These are phyloP conservation scores for Limonius californicus DNA, from an alignment of 1,140 invertebrate species.

Conservation along the genomic window DNA sequence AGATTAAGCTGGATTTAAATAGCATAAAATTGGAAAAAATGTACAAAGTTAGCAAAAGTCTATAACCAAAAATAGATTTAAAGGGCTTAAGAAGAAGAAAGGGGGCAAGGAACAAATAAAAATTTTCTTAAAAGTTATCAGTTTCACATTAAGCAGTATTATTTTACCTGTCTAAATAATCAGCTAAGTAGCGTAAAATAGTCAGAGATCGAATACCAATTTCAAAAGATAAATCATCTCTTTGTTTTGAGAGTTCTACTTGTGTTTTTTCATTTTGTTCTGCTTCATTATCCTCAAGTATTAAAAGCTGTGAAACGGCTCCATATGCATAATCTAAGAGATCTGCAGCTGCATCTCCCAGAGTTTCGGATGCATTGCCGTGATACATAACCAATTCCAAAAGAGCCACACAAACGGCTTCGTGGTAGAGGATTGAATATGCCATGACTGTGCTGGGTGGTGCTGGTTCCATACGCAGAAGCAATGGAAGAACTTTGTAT, in stretches of 20 bases:
- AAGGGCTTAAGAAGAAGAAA: too few relatives aligned
- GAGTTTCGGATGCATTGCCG: conserved; percentile 62
- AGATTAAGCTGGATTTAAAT: too few relatives aligned
- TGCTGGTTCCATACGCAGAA: conserved; percentile 62
- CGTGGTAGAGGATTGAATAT: conserved; percentile 54
- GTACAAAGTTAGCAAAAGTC: too few relatives aligned
- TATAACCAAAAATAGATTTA: too few relatives aligned
- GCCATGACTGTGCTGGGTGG: conserved; percentile 66
- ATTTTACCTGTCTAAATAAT: conserved; percentile 46
- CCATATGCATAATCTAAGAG: conserved; percentile 64
- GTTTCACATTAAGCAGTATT: too few relatives aligned
- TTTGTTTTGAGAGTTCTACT: conserved; percentile 61
- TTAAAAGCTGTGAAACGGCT: conserved; percentile 43
- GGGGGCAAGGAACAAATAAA: too few relatives aligned
- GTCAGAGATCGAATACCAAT: conserved; percentile 68
- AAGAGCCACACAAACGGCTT: conserved; percentile 57
- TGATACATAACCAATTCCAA: conserved; percentile 74
- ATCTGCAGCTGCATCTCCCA: conserved; percentile 67
- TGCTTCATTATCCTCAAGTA: conserved; percentile 34
- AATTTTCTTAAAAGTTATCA: too few relatives aligned
- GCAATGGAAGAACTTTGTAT: conserved; percentile 64
- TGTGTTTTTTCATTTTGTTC: conserved; percentile 45
- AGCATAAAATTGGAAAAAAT: too few relatives aligned
- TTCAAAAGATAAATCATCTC: conserved; percentile 63
- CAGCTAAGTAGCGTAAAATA: conserved; percentile 60